phyloP scores from a whole-genome alignment of 2,113 vertebrate genomes.

The Pteropus alecto region DNA sequence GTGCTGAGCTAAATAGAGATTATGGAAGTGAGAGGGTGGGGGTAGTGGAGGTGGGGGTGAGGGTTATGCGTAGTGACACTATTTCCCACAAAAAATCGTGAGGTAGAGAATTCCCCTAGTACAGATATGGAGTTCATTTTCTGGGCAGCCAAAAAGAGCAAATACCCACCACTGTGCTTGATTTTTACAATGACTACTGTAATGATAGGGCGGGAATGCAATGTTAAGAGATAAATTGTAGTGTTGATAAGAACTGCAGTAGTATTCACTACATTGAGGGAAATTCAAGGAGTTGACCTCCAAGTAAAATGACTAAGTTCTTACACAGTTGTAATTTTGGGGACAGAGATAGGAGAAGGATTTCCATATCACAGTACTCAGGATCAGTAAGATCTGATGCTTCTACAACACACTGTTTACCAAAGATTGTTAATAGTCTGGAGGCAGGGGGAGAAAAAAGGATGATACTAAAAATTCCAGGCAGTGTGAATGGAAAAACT shows the following conservation, averaged over 20 bases:
- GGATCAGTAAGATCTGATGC: neutral
- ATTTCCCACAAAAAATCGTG: neutral
- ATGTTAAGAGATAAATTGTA: neutral
- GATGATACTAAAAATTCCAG: neutral
- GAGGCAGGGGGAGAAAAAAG: neutral
- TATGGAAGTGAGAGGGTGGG: neutral
- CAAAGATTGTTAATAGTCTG: neutral
- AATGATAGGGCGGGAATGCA: neutral
- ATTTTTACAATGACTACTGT: neutral
- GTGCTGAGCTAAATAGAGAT: neutral
- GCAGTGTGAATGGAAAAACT: neutral
- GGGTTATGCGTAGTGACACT: neutral
- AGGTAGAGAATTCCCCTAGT: neutral
- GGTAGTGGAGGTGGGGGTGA: neutral
- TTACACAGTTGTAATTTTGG: neutral
- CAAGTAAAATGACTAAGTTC: neutral
- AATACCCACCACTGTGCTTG: neutral
- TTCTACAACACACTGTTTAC: neutral
- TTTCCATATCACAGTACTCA: neutral
- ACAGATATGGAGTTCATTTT: neutral
- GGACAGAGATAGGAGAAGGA: neutral
- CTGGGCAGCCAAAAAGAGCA: neutral
- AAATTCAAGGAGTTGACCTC: neutral
- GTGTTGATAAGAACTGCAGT: neutral
- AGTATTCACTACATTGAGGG: neutral